Conservation (phyloP, 2,888 invertebrate genomes). For the Altica lythri region DNA sequence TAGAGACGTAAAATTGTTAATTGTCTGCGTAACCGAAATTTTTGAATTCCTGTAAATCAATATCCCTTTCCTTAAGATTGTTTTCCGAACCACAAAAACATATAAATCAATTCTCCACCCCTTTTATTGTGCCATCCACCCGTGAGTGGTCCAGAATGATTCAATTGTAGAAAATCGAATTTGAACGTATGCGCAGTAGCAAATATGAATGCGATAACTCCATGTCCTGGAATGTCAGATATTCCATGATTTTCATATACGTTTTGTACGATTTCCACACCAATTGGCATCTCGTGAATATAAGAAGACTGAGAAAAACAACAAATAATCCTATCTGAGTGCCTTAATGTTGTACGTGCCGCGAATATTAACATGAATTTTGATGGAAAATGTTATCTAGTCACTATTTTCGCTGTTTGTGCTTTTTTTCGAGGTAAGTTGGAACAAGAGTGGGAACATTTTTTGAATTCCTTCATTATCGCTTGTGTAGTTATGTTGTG, state of each 20-base stretch:
- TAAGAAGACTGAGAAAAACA: constrained; percentile 8
- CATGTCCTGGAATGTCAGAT: constrained; percentile 26
- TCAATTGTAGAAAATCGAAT: constrained; percentile 29
- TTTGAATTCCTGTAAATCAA: constrained; percentile 8
- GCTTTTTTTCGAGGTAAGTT: constrained; percentile 29
- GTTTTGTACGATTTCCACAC: constrained; percentile 20
- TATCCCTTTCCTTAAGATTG: constrained; percentile 4
- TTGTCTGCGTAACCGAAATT: no score
- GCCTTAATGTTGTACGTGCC: constrained; percentile 22
- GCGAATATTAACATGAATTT: constrained; percentile 24
- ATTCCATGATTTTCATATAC: constrained; percentile 21
- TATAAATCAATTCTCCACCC: constrained; percentile 24
- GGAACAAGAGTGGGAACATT: constrained; percentile 4
- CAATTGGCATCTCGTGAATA: constrained; percentile 11
- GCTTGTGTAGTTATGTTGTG: not conserved
- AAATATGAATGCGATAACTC: constrained; percentile 20
- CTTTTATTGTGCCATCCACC: constrained; percentile 15
- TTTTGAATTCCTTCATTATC: constrained; percentile 12
- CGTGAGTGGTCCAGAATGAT: constrained; percentile 13
- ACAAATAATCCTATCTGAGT: constrained; percentile 14
- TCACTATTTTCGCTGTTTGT: constrained; percentile 22
- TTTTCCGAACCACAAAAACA: constrained; percentile 16
- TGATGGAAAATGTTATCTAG: constrained; percentile 17
- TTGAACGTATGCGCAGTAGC: constrained; percentile 27
- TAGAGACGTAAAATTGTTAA: no score